phyloP scores from a whole-genome alignment of 2,113 vertebrate genomes.

The Pycnonotus jocosus region DNA sequence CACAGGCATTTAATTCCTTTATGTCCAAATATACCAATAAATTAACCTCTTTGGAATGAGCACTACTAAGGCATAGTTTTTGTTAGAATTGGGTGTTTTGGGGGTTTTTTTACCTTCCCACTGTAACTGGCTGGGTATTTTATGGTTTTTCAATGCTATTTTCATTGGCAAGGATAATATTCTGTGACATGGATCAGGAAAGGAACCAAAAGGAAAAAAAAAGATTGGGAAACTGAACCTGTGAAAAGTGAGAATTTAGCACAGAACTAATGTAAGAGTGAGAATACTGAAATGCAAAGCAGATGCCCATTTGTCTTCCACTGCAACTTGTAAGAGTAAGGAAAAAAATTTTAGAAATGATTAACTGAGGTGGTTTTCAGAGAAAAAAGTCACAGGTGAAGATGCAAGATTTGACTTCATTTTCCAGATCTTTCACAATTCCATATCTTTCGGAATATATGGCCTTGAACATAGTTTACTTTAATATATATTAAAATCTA shows the following conservation, averaged over 20 bases:
- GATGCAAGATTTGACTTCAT: neutral
- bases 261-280: neutral
- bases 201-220: neutral
- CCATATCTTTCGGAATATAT: neutral
- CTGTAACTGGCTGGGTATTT: neutral
- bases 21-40: neutral
- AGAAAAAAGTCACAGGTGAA: neutral
- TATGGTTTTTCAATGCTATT: neutral
- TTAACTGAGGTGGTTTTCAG: neutral
- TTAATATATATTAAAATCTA: neutral
- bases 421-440: neutral
- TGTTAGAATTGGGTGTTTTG: neutral
- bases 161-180: slow-evolving; percentile 11
- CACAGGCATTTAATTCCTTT: neutral
- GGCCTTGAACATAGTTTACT: neutral
- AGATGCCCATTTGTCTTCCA: neutral
- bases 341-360: neutral
- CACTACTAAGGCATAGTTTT: neutral
- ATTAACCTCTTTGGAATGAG: neutral
- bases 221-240: slow-evolving; percentile 22
- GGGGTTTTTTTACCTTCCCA: neutral
- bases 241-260: slow-evolving; percentile 22
- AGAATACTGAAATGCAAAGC: neutral
- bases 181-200: neutral
- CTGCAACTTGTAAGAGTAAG: neutral